A percentile compares a stretch with the other conserved stretches of the same genome.
phyloP scores from a whole-genome alignment of 30 jellyfish, hydroid and myxozoan genomes.

The Aurelia sp. region DNA sequence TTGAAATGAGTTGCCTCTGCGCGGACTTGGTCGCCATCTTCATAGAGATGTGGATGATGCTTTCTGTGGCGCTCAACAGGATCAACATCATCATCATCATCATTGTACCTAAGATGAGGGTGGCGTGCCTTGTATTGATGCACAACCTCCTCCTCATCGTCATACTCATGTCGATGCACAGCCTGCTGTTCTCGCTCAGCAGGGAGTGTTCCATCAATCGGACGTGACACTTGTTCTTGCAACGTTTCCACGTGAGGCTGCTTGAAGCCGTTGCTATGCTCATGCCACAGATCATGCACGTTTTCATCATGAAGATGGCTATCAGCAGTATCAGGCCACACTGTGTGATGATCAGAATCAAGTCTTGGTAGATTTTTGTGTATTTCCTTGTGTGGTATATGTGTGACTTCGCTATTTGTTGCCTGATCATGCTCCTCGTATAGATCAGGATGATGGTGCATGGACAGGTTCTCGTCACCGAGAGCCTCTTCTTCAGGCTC shows the following conservation, averaged over 20 bases:
- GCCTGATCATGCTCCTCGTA: conserved; percentile 74
- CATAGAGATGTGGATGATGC: not conserved
- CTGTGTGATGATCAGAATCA: conserved; percentile 16
- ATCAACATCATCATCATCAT: not conserved
- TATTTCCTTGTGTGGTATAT: conserved; percentile 3
- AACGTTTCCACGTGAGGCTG: conserved; percentile 4
- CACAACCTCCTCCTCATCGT: conserved; percentile 1
- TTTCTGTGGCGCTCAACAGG: not conserved
- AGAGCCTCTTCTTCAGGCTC: conserved; percentile 74
- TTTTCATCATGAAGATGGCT: not conserved
- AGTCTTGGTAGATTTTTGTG: conserved; percentile 20
- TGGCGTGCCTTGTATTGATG: not conserved
- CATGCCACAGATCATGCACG: not conserved
- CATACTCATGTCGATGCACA: not conserved
- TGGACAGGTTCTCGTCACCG: conserved; percentile 35
- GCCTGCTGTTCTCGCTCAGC: conserved; percentile 28
- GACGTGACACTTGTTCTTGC: not conserved
- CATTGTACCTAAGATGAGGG: conserved; percentile 8
- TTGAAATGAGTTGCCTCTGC: conserved; percentile 31
- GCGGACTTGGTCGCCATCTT: conserved; percentile 4
- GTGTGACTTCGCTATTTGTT: conserved; percentile 26
- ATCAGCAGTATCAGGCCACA: not conserved
- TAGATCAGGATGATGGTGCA: conserved; percentile 53
- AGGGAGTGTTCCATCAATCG: not conserved
- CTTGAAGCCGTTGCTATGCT: not conserved